Percentiles rank a stretch among this genome's conserved stretches.
Evolutionary conservation across 2,797 vertebrate genomes (phyloP).

Genomic region (Leuciscus waleckii): DNA sequence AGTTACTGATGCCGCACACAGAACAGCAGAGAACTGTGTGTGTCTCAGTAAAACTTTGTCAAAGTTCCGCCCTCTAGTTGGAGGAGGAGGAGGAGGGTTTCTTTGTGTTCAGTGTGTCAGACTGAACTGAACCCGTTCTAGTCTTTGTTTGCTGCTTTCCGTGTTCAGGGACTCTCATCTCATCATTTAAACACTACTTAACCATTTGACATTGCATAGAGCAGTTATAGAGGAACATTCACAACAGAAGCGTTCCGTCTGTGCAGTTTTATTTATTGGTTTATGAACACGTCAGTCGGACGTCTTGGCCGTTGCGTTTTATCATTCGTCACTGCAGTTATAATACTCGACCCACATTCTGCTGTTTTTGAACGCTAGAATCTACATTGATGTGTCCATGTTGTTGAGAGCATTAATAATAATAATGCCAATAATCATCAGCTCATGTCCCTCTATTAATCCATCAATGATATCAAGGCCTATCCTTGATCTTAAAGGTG

Average conservation of each 20-base stretch:
- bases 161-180: background rate
- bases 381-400: background rate
- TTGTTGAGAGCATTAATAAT: background rate
- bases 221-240: too few relatives aligned
- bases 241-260: too few relatives aligned
- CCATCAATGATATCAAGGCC: background rate
- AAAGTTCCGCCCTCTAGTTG: constrained; percentile 74
- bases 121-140: background rate
- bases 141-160: background rate
- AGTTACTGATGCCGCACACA: constrained; percentile 56
- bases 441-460: background rate
- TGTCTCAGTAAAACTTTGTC: constrained; percentile 71
- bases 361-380: background rate
- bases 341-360: background rate
- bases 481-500: background rate
- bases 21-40: constrained; percentile 72
- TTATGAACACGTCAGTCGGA: background rate
- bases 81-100: constrained; percentile 63
- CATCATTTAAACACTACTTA: background rate
- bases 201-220: background rate
- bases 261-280: background rate
- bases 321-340: background rate
- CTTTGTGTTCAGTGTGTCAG: constrained; percentile 10
- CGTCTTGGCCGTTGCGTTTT: background rate
- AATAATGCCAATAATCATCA: background rate